Evolutionary conservation across 2,888 invertebrate species (phyloP), one percentile per base, ranked within the genome.

Genomic region (Rhagophthalmus giganteus): DNA sequence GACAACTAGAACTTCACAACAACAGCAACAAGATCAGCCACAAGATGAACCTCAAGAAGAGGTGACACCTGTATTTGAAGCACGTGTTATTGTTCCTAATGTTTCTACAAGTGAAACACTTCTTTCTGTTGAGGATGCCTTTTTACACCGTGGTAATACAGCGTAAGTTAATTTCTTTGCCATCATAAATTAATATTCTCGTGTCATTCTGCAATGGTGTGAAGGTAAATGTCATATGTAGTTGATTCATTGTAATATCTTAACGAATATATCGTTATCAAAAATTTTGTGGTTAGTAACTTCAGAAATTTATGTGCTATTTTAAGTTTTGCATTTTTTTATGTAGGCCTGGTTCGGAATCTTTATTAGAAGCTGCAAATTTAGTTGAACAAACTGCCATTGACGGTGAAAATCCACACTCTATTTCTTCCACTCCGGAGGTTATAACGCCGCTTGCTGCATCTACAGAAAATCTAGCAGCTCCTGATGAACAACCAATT

Each of bases 51-150:
- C 66, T 13, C 73, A 73, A 47, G 72, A 72, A 44, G 75, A 75
- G 59, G 73, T 74, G 11, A 73, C 74, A 2, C 74, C 74, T 1
- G 70, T 75, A n/a, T 74, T 74, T 48, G 74, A 74, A 59, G 74
- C 75, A 7, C 65, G 74, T 45, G 72, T 74, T 20, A 69, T 74
- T 54, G 72, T 74, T 44, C 74, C 74, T 27, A 47, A 38, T 52
- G 11, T 42, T 35, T 26, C 55, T 4, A 25, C 52, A n/a, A 66
- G 60, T 40, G 71, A 68, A 40, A 62, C 69, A 15, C 65, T 70
- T 14, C n/a, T n/a, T n/a, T n/a, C n/a, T n/a, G n/a, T n/a, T n/a
- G n/a, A n/a, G n/a, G n/a, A n/a, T n/a, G n/a, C n/a, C n/a, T n/a
- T n/a, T n/a, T n/a, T n/a, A n/a, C n/a, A n/a, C n/a, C n/a, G n/a